Evolutionary conservation across 2,888 invertebrate species (phyloP).

Genomic region (Syrphus vitripennis): DNA sequence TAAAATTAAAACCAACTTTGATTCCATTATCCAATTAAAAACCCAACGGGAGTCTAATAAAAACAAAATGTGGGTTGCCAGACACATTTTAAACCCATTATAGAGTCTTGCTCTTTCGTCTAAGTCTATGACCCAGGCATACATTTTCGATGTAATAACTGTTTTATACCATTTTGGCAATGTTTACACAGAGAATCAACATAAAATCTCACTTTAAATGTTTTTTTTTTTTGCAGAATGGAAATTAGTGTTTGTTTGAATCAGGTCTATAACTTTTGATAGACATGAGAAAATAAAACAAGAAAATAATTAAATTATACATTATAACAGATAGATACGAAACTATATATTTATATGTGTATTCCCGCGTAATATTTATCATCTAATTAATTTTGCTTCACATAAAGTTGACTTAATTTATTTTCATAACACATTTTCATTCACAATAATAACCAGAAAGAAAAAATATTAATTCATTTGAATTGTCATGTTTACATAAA

Average conservation of each 20-base stretch:
- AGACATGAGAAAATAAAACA: neutral
- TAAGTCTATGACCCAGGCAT: conserved; percentile 12
- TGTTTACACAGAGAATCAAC: conserved; percentile 8
- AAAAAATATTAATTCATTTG: neutral
- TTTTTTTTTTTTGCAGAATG: conserved; percentile 1
- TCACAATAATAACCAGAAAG: conserved; percentile 7
- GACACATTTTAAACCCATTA: conserved; percentile 37
- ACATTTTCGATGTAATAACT: neutral
- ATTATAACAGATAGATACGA: neutral
- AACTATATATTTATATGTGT: neutral
- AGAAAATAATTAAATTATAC: neutral
- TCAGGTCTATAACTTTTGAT: neutral
- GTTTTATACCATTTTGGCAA: conserved; percentile 18
- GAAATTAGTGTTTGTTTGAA: neutral
- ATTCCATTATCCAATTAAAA: conserved; percentile 37
- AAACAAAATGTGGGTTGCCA: conserved; percentile 38
- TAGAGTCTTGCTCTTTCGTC: neutral
- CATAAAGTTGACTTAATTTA: neutral
- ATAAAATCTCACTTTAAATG: conserved; percentile 17
- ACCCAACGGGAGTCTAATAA: conserved; percentile 12
- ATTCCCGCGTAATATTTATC: neutral
- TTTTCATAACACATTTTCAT: neutral
- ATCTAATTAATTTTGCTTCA: neutral
- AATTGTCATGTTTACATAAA: conserved; percentile 35
- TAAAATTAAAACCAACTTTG: conserved; percentile 3